Conservation (phyloP, 2,888 invertebrate genomes). For the Netelia virgata region DNA sequence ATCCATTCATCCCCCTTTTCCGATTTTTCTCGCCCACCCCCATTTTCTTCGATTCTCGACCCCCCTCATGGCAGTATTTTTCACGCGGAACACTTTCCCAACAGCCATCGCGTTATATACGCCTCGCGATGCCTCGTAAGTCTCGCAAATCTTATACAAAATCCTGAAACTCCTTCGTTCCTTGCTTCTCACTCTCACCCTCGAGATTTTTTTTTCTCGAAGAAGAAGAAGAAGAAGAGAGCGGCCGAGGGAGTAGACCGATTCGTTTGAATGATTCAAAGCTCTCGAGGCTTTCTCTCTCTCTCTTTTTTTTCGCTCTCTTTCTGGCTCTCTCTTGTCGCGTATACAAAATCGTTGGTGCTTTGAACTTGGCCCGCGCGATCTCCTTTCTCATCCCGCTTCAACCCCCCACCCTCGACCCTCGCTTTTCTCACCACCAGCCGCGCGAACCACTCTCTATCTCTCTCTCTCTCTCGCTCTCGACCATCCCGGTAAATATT, state of each 20-base stretch:
- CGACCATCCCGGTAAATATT: conserved; percentile 61
- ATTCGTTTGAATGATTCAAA: conserved; percentile 68
- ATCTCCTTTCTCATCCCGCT: conserved; percentile 38
- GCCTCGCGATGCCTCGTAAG: conserved; percentile 49
- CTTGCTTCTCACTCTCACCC: conserved; percentile 19
- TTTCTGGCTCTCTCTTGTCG: not conserved
- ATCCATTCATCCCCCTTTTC: conserved; percentile 52
- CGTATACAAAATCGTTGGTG: conserved; percentile 59
- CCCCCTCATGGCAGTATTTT: conserved; percentile 23
- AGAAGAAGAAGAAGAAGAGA: too few species aligned
- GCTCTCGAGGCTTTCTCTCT: conserved; percentile 42
- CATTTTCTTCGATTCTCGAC: not conserved
- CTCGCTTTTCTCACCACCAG: conserved; percentile 5
- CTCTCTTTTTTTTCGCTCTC: not conserved
- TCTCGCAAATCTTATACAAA: conserved; percentile 62
- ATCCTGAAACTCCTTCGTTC: conserved; percentile 35
- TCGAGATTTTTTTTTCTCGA: conserved; percentile 3
- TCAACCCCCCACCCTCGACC: not conserved
- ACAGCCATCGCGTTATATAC: conserved; percentile 19
- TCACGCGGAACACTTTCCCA: conserved; percentile 16
- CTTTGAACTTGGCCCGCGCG: conserved; percentile 63
- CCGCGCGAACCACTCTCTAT: not conserved
- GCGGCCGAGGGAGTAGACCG: conserved; percentile 33
- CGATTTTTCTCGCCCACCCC: conserved; percentile 5
- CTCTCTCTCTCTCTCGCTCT: conserved; percentile 18